Base-by-base conservation (phyloP, 2,888 invertebrate genomes). In the Portevinia maculata region DNA sequence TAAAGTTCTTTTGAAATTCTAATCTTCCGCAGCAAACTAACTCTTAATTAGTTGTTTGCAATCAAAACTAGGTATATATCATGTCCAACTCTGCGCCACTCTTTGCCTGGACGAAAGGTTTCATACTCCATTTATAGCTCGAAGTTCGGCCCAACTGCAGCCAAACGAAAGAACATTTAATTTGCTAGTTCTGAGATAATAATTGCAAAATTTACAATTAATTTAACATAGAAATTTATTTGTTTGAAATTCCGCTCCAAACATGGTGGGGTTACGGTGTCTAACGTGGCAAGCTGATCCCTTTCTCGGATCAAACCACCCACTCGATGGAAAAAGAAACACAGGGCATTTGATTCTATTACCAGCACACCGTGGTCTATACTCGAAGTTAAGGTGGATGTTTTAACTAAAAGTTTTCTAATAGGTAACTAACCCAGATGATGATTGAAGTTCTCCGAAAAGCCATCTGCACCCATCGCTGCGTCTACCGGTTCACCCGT, bases 191-290 rank as follows among this genome's bases (percentile, higher is more conserved):
- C 60, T 71, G 74, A 85, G 70, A 83, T 85, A 71, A 85, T 85
- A 85, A 85, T 85, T 85, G 70, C 62, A 62, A 85, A 85, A 85
- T 85, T 85, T 85, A 84, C 85, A 85, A 84, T 86, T 85, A 86
- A 84, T 84, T 86, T 81, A 84, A 85, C 84, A 84, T 79, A 83
- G 84, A 83, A 84, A 85, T 85, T 84, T 83, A 83, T 86, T 85
- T 84, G 84, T 84, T 84, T 85, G 79, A 84, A 55, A 53, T 84
- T 84, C 55, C 64, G 65, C 59, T 71, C 62, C 62, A 21, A 50
- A 3, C 13, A 7, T 9, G 15, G 46, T 1, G 24, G 21, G 39
- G 3, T 52, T 50, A 13, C 50, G 17, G 52, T 52, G n/a, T 41
- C 30, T 17, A 46, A 48, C 57, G 34, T 50, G 39, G 13, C 13